Evolutionary conservation across 2,113 vertebrate species (phyloP), one percentile per base, ranked within the genome.

Genomic region (Microtus pennsylvanicus): DNA sequence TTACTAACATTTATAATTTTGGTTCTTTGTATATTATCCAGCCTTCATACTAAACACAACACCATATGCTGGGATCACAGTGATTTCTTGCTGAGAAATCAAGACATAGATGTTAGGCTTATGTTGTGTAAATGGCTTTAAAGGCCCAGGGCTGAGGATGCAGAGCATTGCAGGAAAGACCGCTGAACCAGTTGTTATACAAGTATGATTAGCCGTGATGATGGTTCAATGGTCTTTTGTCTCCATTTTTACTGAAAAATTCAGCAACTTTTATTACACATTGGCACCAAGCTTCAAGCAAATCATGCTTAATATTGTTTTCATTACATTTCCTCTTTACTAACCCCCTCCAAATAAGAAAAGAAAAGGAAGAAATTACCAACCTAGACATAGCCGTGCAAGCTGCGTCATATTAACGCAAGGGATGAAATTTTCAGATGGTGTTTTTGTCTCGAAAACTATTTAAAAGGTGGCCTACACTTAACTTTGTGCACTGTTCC

Each of bases 1-100:
- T 95, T 89, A 89, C 28, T 45, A 91, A 88, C 38, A n/a, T 78
- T 94, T 85, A 85, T 90, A 67, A 50, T 78, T 70, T 87, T 82
- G 61, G 19, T 89, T 74, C 22, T 38, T 67, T 86, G 2, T 85
- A 2, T 69, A 21, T 78, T 42, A 52, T 45, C 35, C 87, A 77
- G 30, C 90, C 63, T 94, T 42, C 10, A 52, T 30, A 80, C 21
- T 50, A 33, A 22, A 35, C 55, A 33, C 76, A 87, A 7, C 87
- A 83, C 19, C 70, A 67, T 14, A 33, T 69, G 69, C 30, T 92
- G 30, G 85, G 65, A 81, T 74, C 10, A 80, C 61, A 76, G 93
- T 74, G 42, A 55, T 77, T 26, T 61, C 72, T 45, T 63, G 28
- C 78, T 78, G 58, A 90, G 61, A 93, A 82, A 61, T 47, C 74